Conservation (phyloP, 2,888 invertebrate species). For the Strigamia maritima region DNA sequence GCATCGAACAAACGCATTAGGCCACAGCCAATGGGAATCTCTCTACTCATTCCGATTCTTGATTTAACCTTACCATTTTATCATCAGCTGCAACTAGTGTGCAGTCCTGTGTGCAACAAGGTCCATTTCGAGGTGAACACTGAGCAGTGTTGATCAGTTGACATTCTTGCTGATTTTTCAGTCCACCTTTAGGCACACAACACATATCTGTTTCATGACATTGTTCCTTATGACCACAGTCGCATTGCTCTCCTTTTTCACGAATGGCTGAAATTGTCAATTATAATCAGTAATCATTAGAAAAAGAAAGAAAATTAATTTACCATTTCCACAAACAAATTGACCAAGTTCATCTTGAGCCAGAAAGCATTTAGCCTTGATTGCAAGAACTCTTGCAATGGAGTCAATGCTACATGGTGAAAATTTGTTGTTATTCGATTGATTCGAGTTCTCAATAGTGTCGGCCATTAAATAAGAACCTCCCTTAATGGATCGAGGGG, state of each 20-base stretch:
- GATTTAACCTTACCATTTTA: background rate
- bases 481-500: conserved; percentile 37
- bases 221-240: background rate
- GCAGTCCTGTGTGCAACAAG: background rate
- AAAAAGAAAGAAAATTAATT: too few relatives aligned
- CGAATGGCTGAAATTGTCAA: background rate
- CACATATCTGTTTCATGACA: background rate
- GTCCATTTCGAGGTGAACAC: background rate
- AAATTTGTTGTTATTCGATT: conserved; percentile 39
- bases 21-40: too few relatives aligned
- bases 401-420: conserved; percentile 41
- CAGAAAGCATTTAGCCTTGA: background rate
- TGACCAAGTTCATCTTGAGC: background rate
- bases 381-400: background rate
- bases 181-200: background rate
- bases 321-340: conserved; percentile 29
- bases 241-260: background rate
- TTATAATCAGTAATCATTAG: too few relatives aligned
- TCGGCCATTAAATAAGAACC: conserved; percentile 42
- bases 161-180: background rate
- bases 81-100: background rate
- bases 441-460: background rate
- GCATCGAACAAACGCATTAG: too few relatives aligned
- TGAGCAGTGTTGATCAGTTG: background rate
- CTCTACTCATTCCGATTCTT: too few relatives aligned